phyloP scores from a whole-genome alignment of 2,797 vertebrate species.

The Chelon auratus region DNA sequence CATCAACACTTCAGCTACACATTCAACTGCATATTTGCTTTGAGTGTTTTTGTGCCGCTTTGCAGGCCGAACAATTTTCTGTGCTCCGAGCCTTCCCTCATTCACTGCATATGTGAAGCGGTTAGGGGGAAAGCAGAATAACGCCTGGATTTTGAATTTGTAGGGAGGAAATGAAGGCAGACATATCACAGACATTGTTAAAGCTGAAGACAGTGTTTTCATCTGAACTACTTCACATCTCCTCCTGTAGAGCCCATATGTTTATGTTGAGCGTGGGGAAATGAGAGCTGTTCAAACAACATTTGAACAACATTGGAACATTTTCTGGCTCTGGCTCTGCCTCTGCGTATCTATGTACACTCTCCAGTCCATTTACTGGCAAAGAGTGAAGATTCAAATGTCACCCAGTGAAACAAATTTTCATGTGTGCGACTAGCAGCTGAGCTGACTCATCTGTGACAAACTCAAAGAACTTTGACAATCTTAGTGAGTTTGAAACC shows the following conservation, averaged over 20 bases:
- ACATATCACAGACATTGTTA: neutral
- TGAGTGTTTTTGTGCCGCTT: neutral
- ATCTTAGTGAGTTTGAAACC: slow-evolving; percentile 33
- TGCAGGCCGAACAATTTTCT: slow-evolving; percentile 3
- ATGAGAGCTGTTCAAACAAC: slow-evolving; percentile 2
- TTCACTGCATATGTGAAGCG: slow-evolving; percentile 9
- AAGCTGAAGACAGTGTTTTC: slow-evolving; percentile 1
- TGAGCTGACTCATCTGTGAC: neutral
- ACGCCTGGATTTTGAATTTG: neutral
- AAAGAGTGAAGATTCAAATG: neutral
- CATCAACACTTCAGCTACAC: neutral
- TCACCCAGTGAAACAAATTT: slow-evolving; percentile 26
- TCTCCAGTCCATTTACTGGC: slow-evolving; percentile 23
- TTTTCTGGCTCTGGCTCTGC: slow-evolving; percentile 10
- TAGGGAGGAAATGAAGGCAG: neutral
- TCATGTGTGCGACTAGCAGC: neutral
- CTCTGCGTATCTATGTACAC: slow-evolving; percentile 4
- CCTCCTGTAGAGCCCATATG: neutral
- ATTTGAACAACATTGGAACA: too few relatives aligned
- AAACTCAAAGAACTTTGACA: slow-evolving; percentile 13
- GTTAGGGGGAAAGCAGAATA: slow-evolving; percentile 16
- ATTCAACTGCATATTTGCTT: neutral
- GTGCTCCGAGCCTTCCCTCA: slow-evolving; percentile 12
- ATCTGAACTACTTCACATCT: neutral
- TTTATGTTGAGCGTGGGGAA: slow-evolving; percentile 13